Percentiles rank a stretch among this genome's conserved stretches.
Evolutionary conservation across 1,140 invertebrate genomes (phyloP).

Genomic region (Mercenaria mercenaria): DNA sequence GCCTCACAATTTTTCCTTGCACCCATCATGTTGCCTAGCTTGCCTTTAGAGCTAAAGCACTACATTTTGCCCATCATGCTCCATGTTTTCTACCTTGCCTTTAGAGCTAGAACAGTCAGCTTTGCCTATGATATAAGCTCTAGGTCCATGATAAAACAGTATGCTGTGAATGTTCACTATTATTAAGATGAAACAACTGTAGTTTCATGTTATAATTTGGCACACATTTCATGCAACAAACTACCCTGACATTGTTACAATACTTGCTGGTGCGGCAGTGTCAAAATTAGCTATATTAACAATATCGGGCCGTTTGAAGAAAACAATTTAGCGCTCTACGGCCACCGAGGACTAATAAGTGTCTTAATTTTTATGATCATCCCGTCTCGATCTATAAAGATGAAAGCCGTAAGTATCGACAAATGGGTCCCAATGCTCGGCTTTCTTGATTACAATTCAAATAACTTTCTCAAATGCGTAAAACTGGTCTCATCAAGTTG

Average conservation of each 20-base stretch:
- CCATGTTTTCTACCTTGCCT: too few species aligned
- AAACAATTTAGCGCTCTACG: slow-evolving; percentile 12
- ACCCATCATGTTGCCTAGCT: too few species aligned
- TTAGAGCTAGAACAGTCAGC: too few species aligned
- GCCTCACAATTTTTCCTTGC: too few species aligned
- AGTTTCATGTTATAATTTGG: too few species aligned
- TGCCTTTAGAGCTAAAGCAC: too few species aligned
- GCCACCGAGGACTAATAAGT: background rate
- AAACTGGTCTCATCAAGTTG: background rate
- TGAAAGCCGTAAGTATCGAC: background rate
- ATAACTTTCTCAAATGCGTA: slow-evolving; percentile 8
- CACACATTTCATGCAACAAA: too few species aligned
- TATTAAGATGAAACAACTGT: too few species aligned
- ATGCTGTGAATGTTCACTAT: too few species aligned
- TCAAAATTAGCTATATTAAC: slow-evolving; percentile 4
- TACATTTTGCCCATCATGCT: too few species aligned
- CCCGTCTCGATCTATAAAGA: slow-evolving; percentile 29
- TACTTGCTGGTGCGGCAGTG: background rate
- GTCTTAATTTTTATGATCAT: slow-evolving; percentile 36
- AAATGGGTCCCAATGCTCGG: background rate
- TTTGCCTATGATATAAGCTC: too few species aligned
- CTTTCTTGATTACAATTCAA: slow-evolving; percentile 12
- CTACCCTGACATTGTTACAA: background rate
- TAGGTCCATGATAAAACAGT: too few species aligned
- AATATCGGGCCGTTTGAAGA: background rate